Conservation (phyloP, 2,888 invertebrate species). For the Nematopogon swammerdamellus region DNA sequence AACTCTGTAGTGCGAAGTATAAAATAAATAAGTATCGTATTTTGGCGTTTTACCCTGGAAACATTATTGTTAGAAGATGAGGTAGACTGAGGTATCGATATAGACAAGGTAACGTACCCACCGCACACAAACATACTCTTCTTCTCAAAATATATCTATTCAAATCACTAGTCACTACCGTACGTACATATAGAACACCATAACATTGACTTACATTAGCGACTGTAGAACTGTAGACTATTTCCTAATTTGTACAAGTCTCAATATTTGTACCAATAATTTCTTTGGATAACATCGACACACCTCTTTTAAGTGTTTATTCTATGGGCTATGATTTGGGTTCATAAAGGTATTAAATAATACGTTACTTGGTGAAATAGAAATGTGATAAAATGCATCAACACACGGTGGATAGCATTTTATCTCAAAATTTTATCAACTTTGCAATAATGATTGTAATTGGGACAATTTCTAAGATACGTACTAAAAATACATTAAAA, state of each 20-base stretch:
- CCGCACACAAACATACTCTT: neutral
- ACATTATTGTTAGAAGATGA: constrained; percentile 30
- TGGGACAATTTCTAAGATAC: no score
- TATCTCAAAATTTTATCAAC: no score
- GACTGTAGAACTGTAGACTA: no score
- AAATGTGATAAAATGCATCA: no score
- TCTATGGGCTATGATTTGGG: no score
- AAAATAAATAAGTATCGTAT: neutral
- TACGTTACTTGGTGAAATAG: no score
- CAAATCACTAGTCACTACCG: constrained; percentile 34
- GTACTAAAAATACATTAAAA: no score
- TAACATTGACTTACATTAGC: constrained; percentile 48
- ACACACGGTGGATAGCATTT: no score
- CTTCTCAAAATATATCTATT: neutral
- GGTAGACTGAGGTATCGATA: constrained; percentile 47
- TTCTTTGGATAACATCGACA: constrained; percentile 49
- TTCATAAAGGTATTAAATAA: no score
- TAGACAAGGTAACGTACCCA: neutral
- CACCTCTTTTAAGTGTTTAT: no score
- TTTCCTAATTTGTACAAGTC: constrained; percentile 51
- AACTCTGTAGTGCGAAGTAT: no score
- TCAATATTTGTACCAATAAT: constrained; percentile 50
- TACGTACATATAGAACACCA: constrained; percentile 33
- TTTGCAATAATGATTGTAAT: no score
- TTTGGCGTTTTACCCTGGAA: constrained; percentile 49